phyloP scores from a whole-genome alignment of 2,888 invertebrate genomes.

The Lymantria monacha region DNA sequence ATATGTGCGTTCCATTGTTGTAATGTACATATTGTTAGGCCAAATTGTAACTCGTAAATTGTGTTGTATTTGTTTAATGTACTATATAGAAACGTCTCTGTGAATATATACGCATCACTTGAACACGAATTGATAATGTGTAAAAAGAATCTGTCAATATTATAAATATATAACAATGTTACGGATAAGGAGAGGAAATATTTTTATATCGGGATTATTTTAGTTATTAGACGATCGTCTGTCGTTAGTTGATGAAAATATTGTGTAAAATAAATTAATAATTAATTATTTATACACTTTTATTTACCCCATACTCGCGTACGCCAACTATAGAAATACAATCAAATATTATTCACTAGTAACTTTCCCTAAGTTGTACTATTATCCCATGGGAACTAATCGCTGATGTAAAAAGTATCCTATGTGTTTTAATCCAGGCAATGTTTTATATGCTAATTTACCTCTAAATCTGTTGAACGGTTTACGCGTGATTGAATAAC shows the following conservation, averaged over 20 bases:
- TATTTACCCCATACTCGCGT: slow-evolving; percentile 3
- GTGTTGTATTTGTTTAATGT: slow-evolving; percentile 11
- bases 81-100: slow-evolving; percentile 28
- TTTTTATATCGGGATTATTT: slow-evolving; percentile 81
- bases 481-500: too few relatives aligned
- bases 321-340: too few relatives aligned
- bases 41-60: slow-evolving; percentile 20
- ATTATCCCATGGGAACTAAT: too few relatives aligned
- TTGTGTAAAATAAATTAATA: slow-evolving; percentile 76
- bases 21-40: slow-evolving; percentile 48
- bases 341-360: too few relatives aligned
- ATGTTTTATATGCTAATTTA: too few relatives aligned
- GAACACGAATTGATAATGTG: slow-evolving; percentile 52
- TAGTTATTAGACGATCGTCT: slow-evolving; percentile 66
- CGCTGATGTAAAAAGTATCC: too few relatives aligned
- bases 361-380: too few relatives aligned
- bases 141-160: slow-evolving; percentile 73
- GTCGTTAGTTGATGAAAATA: slow-evolving; percentile 74
- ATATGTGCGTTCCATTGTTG: slow-evolving; percentile 56
- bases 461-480: too few relatives aligned
- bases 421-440: too few relatives aligned
- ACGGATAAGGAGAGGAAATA: slow-evolving; percentile 73
- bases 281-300: slow-evolving; percentile 37
- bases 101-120: slow-evolving; percentile 38
- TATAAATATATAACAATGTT: slow-evolving; percentile 49